A percentile compares a stretch with the other conserved stretches of the same genome.
Conservation (phyloP, 2,113 vertebrate species). For the Neogobius melanostomus region DNA sequence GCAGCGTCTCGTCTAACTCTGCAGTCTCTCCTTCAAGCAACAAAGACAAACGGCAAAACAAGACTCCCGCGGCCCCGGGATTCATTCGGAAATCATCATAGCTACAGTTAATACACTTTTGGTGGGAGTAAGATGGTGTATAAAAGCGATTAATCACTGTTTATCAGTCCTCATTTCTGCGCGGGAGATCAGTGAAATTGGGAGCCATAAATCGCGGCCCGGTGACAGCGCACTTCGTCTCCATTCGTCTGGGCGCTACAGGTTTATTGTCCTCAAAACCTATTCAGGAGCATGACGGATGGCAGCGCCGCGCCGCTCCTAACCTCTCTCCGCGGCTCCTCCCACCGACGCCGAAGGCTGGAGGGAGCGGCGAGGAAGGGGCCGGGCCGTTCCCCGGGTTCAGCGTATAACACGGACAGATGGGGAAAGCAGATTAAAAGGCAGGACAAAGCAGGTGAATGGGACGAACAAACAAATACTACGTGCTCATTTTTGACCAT, state of each 20-base stretch:
- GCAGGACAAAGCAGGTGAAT: no score
- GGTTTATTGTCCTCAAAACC: constrained; percentile 86
- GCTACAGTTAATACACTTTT: constrained; percentile 79
- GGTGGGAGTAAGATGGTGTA: constrained; percentile 72
- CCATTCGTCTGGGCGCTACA: constrained; percentile 82
- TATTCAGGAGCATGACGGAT: constrained; percentile 84
- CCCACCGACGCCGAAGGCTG: constrained; percentile 25
- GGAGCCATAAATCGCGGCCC: constrained; percentile 78
- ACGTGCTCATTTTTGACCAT: no score
- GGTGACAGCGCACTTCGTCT: constrained; percentile 81
- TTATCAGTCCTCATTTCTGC: constrained; percentile 83
- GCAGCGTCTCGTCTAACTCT: background rate
- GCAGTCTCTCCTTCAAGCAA: background rate
- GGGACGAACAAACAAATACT: no score
- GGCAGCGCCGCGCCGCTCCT: constrained; percentile 68
- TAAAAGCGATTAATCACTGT: constrained; percentile 85
- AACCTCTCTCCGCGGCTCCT: constrained; percentile 68
- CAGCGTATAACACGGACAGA: background rate
- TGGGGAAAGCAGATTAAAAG: no score
- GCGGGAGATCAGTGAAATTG: constrained; percentile 83
- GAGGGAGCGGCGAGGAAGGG: constrained; percentile 8
- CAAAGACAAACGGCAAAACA: background rate
- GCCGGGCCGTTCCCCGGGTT: background rate
- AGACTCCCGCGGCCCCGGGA: constrained; percentile 7
- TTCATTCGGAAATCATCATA: constrained; percentile 70